Percentiles rank a stretch among this genome's conserved stretches.
phyloP scores from a whole-genome alignment of 2,888 invertebrate genomes.

The Sphaeridia pumilis region DNA sequence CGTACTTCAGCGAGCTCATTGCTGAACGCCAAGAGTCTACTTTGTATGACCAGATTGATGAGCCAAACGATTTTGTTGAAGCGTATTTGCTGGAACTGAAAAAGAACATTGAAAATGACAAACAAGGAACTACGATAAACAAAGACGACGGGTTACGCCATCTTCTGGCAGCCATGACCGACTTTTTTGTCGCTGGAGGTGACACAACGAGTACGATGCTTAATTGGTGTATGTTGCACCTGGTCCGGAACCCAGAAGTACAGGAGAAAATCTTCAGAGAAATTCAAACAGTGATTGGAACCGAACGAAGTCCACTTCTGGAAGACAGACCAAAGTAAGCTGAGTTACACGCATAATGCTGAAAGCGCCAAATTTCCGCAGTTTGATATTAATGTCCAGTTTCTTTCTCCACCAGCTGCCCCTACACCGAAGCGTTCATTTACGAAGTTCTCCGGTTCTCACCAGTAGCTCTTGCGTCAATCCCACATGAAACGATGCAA shows the following conservation, averaged over 20 bases:
- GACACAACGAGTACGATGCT: neutral
- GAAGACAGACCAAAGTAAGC: slow-evolving; percentile 2
- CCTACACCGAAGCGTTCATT: slow-evolving; percentile 3
- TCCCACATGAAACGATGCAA: neutral
- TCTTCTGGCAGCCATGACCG: neutral
- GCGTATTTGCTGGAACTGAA: neutral
- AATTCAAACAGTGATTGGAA: slow-evolving; percentile 1
- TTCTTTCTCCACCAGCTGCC: too few relatives aligned
- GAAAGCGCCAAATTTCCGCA: neutral
- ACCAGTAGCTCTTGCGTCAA: neutral
- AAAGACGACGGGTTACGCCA: neutral
- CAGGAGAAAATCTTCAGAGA: slow-evolving; percentile 1
- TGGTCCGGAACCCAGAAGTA: neutral
- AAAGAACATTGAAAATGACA: neutral
- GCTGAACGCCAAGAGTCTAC: too few relatives aligned
- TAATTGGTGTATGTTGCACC: too few relatives aligned
- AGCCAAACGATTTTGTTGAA: neutral
- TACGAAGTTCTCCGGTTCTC: neutral
- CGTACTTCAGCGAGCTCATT: neutral
- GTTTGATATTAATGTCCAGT: too few relatives aligned
- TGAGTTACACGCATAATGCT: neutral
- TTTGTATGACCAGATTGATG: neutral
- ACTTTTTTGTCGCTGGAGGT: slow-evolving; percentile 1
- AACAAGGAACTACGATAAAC: neutral
- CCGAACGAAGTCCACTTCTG: neutral